Base-by-base conservation (phyloP, 2,797 vertebrate genomes). In the Poeciliopsis presidionis region DNA sequence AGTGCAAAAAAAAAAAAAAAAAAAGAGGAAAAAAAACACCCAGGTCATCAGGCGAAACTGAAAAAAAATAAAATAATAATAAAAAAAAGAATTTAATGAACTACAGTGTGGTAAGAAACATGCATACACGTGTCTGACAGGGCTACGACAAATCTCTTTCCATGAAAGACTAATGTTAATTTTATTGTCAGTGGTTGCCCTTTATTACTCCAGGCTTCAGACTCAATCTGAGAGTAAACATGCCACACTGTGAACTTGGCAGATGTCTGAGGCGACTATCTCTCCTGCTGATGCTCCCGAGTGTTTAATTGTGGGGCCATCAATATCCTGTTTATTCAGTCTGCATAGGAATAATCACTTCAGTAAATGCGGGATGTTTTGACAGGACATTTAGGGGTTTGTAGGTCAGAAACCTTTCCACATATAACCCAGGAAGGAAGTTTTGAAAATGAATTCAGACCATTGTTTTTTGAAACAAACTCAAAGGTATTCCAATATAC, bases 301-400 rank as follows among this genome's bases (percentile, higher is more conserved):
- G 77, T 92, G 89, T 93, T 94, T 93, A 88, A 77, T 83, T 91
- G 88, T 82, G 84, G 85, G 83, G 47, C 79, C 86, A 89, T 92
- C 73, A 12, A 91, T 94, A 93, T 94, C 92, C 91, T 92, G 90
- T 93, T 94, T 95, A 90, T 93, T 94, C 93, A 93, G 93, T 93
- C 89, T 84, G 85, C 85, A 88, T 86, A 77, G 84, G 84, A 91
- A 89, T 92, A 93, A 94, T 91, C 91, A 90, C 87, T 92, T 90
- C 51, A 70, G 89, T 90, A 91, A 93, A 92, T 88, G 86, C 84
- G 84, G 41, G 43, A 76, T 81, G 84, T 84, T 91, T 78, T 73
- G 79, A 73, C 71, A 86, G 87, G 84, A 83, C 89, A 90, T 91
- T 85, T 88, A 89, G 89, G 89, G 25, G 84, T 87, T 90, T 90